Percentiles rank a stretch among this genome's conserved stretches.
Evolutionary conservation across 64 coral and sea anemone species (phyloP).

Genomic region (Stichodactyla mertensii): DNA sequence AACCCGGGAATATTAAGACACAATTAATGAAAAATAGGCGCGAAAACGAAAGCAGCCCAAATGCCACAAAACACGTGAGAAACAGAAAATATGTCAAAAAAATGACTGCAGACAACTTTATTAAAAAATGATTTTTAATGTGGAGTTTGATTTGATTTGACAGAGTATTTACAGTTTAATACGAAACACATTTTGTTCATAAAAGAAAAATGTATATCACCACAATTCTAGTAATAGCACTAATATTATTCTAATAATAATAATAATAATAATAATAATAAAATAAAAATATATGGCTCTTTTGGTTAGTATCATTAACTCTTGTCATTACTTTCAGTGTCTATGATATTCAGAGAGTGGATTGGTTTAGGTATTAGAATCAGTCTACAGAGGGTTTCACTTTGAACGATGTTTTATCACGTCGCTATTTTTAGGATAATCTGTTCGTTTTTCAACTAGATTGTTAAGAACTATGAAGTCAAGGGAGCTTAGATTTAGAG

Average conservation of each 20-base stretch:
- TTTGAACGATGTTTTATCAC: neutral
- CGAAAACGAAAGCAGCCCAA: too few species aligned
- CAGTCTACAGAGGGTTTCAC: neutral
- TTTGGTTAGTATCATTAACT: neutral
- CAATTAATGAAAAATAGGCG: too few species aligned
- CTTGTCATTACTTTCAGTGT: too few species aligned
- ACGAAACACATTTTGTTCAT: neutral
- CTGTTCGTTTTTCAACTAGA: neutral
- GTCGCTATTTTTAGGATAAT: neutral
- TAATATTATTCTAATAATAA: conserved; percentile 1
- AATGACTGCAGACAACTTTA: neutral
- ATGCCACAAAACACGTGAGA: too few species aligned
- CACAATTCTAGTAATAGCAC: neutral
- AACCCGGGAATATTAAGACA: too few species aligned
- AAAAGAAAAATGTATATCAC: neutral
- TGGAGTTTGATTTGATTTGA: neutral
- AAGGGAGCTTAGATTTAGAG: neutral
- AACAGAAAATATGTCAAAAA: neutral
- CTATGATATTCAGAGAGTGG: neutral
- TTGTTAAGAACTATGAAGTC: neutral
- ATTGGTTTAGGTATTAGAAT: neutral
- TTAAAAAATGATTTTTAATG: conserved; percentile 6
- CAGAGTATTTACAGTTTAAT: neutral
- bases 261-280: conserved; percentile 7
- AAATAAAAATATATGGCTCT: conserved; percentile 1